These are phyloP conservation scores for Halichoerus grypus DNA, from an alignment of 2,113 vertebrate species.

Conservation along the genomic window DNA sequence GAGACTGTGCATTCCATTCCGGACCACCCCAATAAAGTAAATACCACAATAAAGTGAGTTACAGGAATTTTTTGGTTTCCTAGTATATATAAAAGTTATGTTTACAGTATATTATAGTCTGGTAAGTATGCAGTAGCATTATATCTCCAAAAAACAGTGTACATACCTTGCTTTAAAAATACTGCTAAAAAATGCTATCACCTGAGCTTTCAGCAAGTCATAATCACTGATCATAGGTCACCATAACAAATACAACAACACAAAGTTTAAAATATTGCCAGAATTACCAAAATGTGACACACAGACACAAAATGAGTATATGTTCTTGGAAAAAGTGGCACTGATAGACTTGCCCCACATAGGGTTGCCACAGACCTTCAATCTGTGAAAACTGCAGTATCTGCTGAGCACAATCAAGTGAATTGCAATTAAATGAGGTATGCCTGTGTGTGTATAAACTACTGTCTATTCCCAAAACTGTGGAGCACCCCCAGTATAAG, in stretches of 20 bases:
- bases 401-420: not conserved
- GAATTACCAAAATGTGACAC: not conserved
- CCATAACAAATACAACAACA: not conserved
- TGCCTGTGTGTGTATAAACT: not conserved
- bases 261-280: not conserved
- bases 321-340: not conserved
- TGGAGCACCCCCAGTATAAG: not conserved
- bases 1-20: not conserved
- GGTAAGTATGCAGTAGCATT: not conserved
- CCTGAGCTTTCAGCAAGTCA: not conserved
- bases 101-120: not conserved
- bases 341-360: not conserved
- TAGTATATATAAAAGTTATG: not conserved
- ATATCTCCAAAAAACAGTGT: not conserved
- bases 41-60: not conserved
- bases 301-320: not conserved
- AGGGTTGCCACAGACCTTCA: not conserved
- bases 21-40: not conserved
- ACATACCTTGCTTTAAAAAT: not conserved
- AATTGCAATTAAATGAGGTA: not conserved
- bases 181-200: not conserved
- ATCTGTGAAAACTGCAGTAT: not conserved
- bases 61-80: not conserved
- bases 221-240: not conserved
- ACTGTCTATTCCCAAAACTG: not conserved